Percentiles rank a stretch among this genome's conserved stretches.
Evolutionary conservation across 2,888 invertebrate genomes (phyloP).

Genomic region (Cantharis nigra): DNA sequence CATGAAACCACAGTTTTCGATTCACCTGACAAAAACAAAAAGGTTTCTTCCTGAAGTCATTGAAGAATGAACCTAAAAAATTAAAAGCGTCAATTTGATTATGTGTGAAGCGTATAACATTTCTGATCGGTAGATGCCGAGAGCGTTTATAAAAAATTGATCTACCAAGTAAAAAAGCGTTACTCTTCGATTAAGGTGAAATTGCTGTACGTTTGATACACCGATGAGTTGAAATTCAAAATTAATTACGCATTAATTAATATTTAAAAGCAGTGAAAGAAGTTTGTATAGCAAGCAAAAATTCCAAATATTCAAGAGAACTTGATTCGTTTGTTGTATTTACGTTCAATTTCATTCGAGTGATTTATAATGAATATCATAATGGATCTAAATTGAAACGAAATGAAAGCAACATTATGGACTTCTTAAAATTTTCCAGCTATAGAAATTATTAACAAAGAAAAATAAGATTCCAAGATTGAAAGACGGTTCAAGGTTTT

Average conservation of each 20-base stretch:
- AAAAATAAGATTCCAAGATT: not conserved
- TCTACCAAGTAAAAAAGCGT: not conserved
- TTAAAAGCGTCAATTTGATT: not conserved
- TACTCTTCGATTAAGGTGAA: not conserved
- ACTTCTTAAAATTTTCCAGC: not conserved
- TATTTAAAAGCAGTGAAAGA: not conserved
- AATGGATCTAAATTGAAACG: not conserved
- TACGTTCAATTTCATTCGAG: not conserved
- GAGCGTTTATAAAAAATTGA: not conserved
- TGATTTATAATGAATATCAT: not conserved
- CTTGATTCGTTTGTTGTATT: not conserved
- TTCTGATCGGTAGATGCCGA: not conserved
- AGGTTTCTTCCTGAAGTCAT: not conserved
- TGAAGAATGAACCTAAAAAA: not conserved
- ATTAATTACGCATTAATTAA: not conserved
- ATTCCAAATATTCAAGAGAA: not conserved
- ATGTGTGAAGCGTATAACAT: not conserved
- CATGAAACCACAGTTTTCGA: not conserved
- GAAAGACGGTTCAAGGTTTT: conserved; percentile 4
- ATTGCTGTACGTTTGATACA: not conserved
- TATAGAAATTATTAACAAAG: not conserved
- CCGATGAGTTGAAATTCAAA: not conserved
- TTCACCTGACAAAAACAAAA: not conserved
- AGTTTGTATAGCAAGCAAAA: not conserved
- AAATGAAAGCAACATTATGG: not conserved